Evolutionary conservation across 2,888 invertebrate genomes (phyloP).

Genomic region (Macrosoma leucophasiata): DNA sequence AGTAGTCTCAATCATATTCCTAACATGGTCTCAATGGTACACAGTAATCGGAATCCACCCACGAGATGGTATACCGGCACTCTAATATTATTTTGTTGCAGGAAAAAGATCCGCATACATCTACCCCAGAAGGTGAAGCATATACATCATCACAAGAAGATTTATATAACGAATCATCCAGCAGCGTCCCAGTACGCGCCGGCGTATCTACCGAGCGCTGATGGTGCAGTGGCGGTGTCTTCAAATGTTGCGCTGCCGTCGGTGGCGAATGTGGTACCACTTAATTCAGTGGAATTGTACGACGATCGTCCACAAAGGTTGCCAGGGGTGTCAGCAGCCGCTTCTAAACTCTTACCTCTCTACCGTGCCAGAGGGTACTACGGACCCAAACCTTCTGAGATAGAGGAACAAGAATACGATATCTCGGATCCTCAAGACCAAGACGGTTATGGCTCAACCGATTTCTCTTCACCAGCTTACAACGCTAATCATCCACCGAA

Average conservation of each 20-base stretch:
- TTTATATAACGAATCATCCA: conserved; percentile 70
- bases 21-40: too few relatives aligned
- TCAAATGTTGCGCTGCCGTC: conserved; percentile 15
- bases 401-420: conserved; percentile 58
- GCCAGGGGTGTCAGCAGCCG: conserved; percentile 37
- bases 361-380: conserved; percentile 68
- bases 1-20: too few relatives aligned
- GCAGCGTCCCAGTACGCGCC: conserved; percentile 66
- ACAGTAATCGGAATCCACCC: too few relatives aligned
- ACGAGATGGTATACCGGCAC: conserved; percentile 39
- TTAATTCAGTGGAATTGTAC: conserved; percentile 48
- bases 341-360: conserved; percentile 59
- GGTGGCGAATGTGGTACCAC: conserved; percentile 38
- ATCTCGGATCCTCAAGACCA: conserved; percentile 44
- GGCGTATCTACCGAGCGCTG: conserved; percentile 60
- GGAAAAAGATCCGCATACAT: conserved; percentile 75
- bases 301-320: conserved; percentile 45
- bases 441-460: conserved; percentile 41
- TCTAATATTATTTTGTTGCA: conserved; percentile 59
- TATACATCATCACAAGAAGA: conserved; percentile 72
- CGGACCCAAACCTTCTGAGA: conserved; percentile 52
- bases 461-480: conserved; percentile 35
- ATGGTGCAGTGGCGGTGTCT: conserved; percentile 56
- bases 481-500: conserved; percentile 41
- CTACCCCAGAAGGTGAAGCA: conserved; percentile 74